These are phyloP conservation scores for Corythoichthys haematopterus DNA, from an alignment of 2,113 vertebrate species.

Conservation along the genomic window DNA sequence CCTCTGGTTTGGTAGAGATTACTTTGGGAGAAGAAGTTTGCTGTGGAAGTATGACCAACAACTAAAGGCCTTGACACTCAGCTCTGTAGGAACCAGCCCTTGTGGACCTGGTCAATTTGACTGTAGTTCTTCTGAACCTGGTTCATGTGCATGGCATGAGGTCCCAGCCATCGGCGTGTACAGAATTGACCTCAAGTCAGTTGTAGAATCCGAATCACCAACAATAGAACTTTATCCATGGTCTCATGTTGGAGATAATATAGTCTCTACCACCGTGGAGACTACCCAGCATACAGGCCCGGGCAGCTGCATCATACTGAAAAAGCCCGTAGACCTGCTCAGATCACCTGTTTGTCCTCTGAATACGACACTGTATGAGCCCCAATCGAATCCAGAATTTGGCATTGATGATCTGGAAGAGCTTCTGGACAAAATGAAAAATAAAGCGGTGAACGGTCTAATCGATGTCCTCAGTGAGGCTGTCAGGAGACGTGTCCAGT, in stretches of 20 bases:
- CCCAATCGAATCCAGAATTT: neutral
- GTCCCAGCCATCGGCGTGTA: constrained; percentile 86
- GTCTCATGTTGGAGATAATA: constrained; percentile 47
- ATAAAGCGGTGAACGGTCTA: constrained; percentile 64
- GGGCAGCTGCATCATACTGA: constrained; percentile 39
- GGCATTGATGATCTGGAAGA: constrained; percentile 62
- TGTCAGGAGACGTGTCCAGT: constrained; percentile 76
- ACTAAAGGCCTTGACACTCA: constrained; percentile 61
- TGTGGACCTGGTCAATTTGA: constrained; percentile 12
- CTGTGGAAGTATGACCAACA: constrained; percentile 77
- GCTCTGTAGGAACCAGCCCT: constrained; percentile 72
- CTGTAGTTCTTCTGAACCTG: constrained; percentile 1
- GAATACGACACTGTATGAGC: constrained; percentile 58
- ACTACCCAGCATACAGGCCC: constrained; percentile 59
- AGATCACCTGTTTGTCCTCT: constrained; percentile 73
- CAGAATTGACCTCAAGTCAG: constrained; percentile 76
- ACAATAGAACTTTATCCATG: constrained; percentile 79
- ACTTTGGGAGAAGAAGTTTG: constrained; percentile 90
- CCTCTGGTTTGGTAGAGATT: constrained; percentile 95
- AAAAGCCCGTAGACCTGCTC: constrained; percentile 69
- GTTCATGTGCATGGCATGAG: constrained; percentile 74
- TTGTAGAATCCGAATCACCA: constrained; percentile 46
- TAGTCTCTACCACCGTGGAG: constrained; percentile 14
- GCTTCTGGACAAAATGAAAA: constrained; percentile 63
- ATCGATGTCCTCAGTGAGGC: constrained; percentile 77